Percentiles rank a stretch among this genome's conserved stretches.
These are phyloP conservation scores for Sebastes paucispinis DNA, from an alignment of 2,797 vertebrate species.

Conservation along the genomic window DNA sequence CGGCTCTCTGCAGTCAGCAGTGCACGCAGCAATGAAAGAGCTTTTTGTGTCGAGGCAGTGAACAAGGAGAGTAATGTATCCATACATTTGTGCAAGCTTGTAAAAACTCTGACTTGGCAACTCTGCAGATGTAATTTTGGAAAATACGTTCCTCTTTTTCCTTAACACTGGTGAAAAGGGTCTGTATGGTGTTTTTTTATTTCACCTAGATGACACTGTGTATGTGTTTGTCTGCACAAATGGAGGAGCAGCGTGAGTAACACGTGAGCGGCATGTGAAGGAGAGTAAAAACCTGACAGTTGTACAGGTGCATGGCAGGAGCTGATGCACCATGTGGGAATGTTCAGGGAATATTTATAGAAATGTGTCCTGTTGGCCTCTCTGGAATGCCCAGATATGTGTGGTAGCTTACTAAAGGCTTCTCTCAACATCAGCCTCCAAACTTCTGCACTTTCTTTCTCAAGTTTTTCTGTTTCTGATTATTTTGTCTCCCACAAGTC, in stretches of 20 bases:
- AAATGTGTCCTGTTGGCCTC: slow-evolving; percentile 61
- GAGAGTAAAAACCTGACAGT: slow-evolving; percentile 55
- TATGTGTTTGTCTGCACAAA: slow-evolving; percentile 18
- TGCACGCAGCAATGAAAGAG: slow-evolving; percentile 60
- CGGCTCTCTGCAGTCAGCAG: slow-evolving; percentile 41
- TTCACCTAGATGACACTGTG: background rate
- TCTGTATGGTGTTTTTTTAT: background rate
- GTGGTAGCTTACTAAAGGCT: slow-evolving; percentile 52
- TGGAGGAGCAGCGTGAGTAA: slow-evolving; percentile 10
- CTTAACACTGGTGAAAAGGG: background rate
- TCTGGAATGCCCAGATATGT: slow-evolving; percentile 74
- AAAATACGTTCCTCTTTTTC: slow-evolving; percentile 6
- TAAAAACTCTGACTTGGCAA: slow-evolving; percentile 44
- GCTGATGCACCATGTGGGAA: slow-evolving; percentile 70
- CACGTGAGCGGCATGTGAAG: slow-evolving; percentile 42
- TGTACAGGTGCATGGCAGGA: slow-evolving; percentile 64
- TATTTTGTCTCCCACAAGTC: slow-evolving; percentile 43
- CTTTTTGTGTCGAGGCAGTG: slow-evolving; percentile 61
- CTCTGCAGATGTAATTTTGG: slow-evolving; percentile 13
- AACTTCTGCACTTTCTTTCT: slow-evolving; percentile 46
- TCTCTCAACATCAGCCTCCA: slow-evolving; percentile 55
- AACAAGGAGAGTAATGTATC: slow-evolving; percentile 34
- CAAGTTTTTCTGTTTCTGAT: slow-evolving; percentile 42
- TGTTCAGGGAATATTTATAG: slow-evolving; percentile 78
- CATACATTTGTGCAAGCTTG: slow-evolving; percentile 41